Conservation (phyloP, 2,888 invertebrate genomes). For the Meta bourneti region DNA sequence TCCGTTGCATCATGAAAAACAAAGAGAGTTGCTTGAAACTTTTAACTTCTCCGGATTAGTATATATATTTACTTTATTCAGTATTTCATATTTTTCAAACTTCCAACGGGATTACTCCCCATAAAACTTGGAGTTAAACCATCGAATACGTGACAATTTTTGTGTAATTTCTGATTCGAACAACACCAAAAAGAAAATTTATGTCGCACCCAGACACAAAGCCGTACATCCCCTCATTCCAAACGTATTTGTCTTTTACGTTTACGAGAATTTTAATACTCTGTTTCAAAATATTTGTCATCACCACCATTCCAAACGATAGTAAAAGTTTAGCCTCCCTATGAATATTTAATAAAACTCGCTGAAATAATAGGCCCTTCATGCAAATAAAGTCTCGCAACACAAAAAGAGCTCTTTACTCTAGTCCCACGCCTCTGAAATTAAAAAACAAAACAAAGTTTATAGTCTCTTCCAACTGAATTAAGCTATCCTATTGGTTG, state of each 20-base stretch:
- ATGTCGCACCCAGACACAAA: not conserved
- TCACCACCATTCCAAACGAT: not conserved
- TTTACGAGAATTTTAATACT: conserved; percentile 15
- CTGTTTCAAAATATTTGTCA: conserved; percentile 42
- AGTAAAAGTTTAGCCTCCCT: conserved; percentile 48
- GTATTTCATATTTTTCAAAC: no score
- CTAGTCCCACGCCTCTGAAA: not conserved
- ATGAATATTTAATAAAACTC: conserved; percentile 60
- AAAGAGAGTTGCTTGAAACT: not conserved
- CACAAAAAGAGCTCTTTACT: conserved; percentile 20
- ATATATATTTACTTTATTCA: no score
- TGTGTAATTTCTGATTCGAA: not conserved
- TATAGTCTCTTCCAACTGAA: conserved; percentile 50
- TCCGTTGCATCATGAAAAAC: not conserved
- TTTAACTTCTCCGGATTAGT: no score
- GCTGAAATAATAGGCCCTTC: conserved; percentile 41
- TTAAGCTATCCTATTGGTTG: conserved; percentile 30
- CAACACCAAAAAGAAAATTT: not conserved
- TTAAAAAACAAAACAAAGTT: conserved; percentile 33
- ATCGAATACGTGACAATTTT: not conserved
- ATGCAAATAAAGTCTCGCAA: conserved; percentile 34
- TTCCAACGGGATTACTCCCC: no score
- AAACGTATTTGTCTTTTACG: not conserved
- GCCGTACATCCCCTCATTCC: not conserved
- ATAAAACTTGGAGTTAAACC: not conserved